A percentile compares a stretch with the other conserved stretches of the same genome.
Evolutionary conservation across 2,888 invertebrate species (phyloP).

Genomic region (Sipha maydis): DNA sequence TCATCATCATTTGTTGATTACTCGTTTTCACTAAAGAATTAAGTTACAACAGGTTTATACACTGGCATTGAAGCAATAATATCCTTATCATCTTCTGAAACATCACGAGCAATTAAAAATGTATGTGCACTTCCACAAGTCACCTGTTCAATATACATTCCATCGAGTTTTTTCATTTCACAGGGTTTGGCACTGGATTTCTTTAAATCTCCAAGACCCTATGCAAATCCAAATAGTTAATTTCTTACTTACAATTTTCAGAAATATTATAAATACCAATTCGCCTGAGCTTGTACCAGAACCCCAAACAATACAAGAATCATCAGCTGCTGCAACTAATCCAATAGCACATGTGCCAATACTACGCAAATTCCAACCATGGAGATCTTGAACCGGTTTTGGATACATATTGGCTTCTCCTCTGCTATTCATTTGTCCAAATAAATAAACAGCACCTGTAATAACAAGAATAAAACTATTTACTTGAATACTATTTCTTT

Average conservation of each 20-base stretch:
- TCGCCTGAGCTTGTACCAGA: slow-evolving; percentile 94
- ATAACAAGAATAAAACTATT: not conserved
- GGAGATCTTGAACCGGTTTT: slow-evolving; percentile 92
- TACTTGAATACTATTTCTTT: not conserved
- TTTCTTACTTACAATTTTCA: not conserved
- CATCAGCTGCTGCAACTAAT: slow-evolving; percentile 88
- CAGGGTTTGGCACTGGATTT: slow-evolving; percentile 89
- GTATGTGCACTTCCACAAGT: slow-evolving; percentile 89
- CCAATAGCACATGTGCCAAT: slow-evolving; percentile 87
- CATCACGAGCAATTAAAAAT: slow-evolving; percentile 75
- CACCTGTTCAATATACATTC: slow-evolving; percentile 71
- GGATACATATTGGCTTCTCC: slow-evolving; percentile 98
- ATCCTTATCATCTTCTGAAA: slow-evolving; percentile 74
- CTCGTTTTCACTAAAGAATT: not conserved
- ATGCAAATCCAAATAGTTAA: slow-evolving; percentile 62
- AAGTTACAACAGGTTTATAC: slow-evolving; percentile 66
- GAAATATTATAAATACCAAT: slow-evolving; percentile 73
- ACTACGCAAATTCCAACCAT: slow-evolving; percentile 89
- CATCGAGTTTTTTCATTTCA: slow-evolving; percentile 76
- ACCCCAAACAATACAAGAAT: slow-evolving; percentile 91
- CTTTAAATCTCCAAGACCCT: slow-evolving; percentile 89
- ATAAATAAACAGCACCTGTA: slow-evolving; percentile 78
- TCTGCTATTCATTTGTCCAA: slow-evolving; percentile 91
- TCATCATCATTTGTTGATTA: slow-evolving; percentile 43
- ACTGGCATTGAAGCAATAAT: slow-evolving; percentile 73